Base-by-base conservation (phyloP, 2,113 vertebrate species). In the Galemys pyrenaicus region DNA sequence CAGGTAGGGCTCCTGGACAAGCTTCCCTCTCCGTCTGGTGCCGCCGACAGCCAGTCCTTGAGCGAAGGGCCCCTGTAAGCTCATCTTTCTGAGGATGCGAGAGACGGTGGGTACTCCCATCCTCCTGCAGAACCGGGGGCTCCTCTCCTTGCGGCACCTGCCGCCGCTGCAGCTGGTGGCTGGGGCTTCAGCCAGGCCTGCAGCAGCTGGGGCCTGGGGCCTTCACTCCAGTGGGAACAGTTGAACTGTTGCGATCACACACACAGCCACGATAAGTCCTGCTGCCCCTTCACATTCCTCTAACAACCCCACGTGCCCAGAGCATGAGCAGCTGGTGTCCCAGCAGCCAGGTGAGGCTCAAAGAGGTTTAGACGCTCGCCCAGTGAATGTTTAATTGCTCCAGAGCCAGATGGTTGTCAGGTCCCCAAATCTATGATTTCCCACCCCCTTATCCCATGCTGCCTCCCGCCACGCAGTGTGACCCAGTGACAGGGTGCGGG, bases 261-360 rank as follows among this genome's bases (percentile, higher is more conserved):
- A 8, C n/a, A 20, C 12, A 0, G 2, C 24, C 3, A 4, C 11
- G 65, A 60, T 20, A 17, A 39, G 30, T 0, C 71, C 77, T n/a
- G 4, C 39, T 16, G 49, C 68, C 4, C 1, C 39, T 41, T 64
- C 35, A 12, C 0, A 0, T 12, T 54, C 35, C 8, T 7, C 7
- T 1, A 28, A 30, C 19, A 9, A 0, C 68, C 46, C 22, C 1
- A 0, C 6, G 30, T 2, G 9, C 32, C 13, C 26, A 10, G 24
- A 13, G n/a, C 39, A 17, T 58, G 6, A 3, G 4, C 2, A 11
- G 41, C 30, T 28, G 24, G 90, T 20, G 4, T 74, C 16, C 39
- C 5, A 22, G 6, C 32, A 5, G 12, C 19, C 9, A 44, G 10
- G 12, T 6, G 75, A 77, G 30, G 28, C 20, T 71, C 51, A 41